Percentiles rank a stretch among this genome's conserved stretches.
phyloP scores from a whole-genome alignment of 2,797 vertebrate species.

The Xiphorhynchus erythropygius region DNA sequence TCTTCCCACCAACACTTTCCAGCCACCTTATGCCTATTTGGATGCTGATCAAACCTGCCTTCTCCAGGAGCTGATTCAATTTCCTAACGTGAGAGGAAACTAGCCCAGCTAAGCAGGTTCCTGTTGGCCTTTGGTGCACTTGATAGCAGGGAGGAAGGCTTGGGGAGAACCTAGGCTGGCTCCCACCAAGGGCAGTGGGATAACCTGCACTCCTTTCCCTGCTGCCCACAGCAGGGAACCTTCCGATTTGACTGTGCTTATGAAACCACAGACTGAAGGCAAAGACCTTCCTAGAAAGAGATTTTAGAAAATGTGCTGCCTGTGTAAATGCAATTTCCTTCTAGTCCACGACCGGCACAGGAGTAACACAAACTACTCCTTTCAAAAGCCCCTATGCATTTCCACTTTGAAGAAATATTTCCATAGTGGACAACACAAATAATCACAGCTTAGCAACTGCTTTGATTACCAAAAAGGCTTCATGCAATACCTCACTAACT shows the following conservation, averaged over 20 bases:
- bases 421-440: not conserved
- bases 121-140: not conserved
- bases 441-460: not conserved
- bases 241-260: not conserved
- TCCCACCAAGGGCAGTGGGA: not conserved
- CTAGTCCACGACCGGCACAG: not conserved
- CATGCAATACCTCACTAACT: not conserved
- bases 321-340: not conserved
- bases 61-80: not conserved
- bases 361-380: not conserved
- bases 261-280: not conserved
- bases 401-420: slow-evolving; percentile 38
- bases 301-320: not conserved
- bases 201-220: not conserved
- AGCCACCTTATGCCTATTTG: not conserved
- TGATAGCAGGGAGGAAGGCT: not conserved
- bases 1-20: slow-evolving; percentile 14
- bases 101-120: not conserved
- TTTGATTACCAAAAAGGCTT: not conserved
- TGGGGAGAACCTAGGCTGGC: not conserved
- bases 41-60: not conserved
- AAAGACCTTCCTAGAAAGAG: slow-evolving; percentile 24
- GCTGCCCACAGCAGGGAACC: not conserved
- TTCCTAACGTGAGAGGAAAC: not conserved
- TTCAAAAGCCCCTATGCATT: not conserved